phyloP scores from a whole-genome alignment of 2,888 invertebrate species.

The Athalia cordata region DNA sequence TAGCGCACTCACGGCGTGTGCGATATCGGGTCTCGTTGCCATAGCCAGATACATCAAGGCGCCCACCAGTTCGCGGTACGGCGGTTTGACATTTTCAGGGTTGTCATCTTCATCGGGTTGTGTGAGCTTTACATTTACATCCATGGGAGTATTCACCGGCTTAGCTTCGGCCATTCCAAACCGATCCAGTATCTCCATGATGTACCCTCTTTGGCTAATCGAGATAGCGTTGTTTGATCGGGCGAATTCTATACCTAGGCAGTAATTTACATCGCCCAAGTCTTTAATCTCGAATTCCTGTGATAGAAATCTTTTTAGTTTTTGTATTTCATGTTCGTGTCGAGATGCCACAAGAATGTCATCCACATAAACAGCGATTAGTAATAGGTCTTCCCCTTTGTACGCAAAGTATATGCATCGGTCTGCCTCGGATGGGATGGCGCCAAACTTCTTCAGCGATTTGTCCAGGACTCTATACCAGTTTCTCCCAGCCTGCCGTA shows the following conservation, averaged over 20 bases:
- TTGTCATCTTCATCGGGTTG: background rate
- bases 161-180: background rate
- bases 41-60: background rate
- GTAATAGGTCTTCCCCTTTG: too few species aligned
- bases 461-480: constrained; percentile 50
- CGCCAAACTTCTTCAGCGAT: constrained; percentile 37
- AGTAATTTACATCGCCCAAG: constrained; percentile 14
- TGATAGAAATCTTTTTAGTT: background rate
- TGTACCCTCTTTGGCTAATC: background rate
- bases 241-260: constrained; percentile 21
- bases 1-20: constrained; percentile 49
- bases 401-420: too few species aligned
- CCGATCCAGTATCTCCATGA: background rate
- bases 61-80: background rate
- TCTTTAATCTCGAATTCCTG: constrained; percentile 18
- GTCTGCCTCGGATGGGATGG: constrained; percentile 43
- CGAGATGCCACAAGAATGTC: too few species aligned
- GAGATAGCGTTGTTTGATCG: background rate
- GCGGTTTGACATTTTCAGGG: background rate
- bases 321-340: too few species aligned
- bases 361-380: too few species aligned
- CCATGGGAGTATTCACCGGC: background rate
- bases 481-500: constrained; percentile 51
- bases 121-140: background rate
- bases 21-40: constrained; percentile 34